These are phyloP conservation scores for Hemichromis elongatus DNA, from an alignment of 2,113 vertebrate genomes.

Conservation along the genomic window DNA sequence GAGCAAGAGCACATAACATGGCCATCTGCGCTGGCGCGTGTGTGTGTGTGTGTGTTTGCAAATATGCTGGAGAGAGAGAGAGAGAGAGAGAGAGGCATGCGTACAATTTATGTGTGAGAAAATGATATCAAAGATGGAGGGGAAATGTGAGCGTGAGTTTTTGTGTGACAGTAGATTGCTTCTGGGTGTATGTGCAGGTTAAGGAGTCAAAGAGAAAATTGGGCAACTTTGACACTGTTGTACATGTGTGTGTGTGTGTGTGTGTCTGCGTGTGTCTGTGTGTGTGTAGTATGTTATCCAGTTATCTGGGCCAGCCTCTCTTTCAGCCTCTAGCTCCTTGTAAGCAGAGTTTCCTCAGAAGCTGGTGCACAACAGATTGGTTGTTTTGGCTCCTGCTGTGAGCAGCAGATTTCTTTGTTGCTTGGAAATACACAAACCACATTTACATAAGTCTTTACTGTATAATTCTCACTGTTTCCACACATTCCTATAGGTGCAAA, in stretches of 20 bases:
- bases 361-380: constrained; percentile 26
- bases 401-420: constrained; percentile 24
- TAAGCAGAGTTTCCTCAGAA: constrained; percentile 4
- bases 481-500: background rate
- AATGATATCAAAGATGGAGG: background rate
- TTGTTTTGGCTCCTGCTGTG: constrained; percentile 10
- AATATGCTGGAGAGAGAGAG: background rate
- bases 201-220: background rate
- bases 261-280: background rate
- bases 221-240: background rate
- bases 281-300: background rate
- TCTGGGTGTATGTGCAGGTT: background rate
- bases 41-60: background rate
- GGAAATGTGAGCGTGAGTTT: background rate
- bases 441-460: constrained; percentile 13
- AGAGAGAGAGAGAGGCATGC: background rate
- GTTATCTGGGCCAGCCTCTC: background rate
- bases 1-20: constrained; percentile 45
- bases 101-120: background rate
- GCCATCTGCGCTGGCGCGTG: constrained; percentile 58
- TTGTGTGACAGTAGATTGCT: background rate
- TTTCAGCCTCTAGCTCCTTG: background rate
- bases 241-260: background rate
- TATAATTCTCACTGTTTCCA: background rate
- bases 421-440: background rate